Conservation (phyloP, 92 coral and sea anemone species). For the Porites cylindrica region DNA sequence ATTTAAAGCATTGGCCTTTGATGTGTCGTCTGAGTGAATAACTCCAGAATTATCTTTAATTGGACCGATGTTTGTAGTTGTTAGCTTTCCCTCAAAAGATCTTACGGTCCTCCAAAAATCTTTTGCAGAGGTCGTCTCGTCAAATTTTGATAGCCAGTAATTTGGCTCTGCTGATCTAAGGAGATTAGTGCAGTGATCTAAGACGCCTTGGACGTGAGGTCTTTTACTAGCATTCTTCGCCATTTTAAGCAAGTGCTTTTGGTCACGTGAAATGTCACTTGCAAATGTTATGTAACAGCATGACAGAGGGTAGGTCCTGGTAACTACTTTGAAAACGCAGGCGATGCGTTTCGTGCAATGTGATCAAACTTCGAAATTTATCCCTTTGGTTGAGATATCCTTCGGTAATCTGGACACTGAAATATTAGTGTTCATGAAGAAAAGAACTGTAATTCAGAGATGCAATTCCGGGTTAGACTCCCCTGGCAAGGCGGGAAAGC, state of each 20-base stretch:
- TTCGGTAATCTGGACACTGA: neutral
- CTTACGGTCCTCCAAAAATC: no score
- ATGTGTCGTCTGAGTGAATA: constrained; percentile 13
- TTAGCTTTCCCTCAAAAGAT: neutral
- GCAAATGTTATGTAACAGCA: constrained; percentile 9
- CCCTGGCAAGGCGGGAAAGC: constrained; percentile 20
- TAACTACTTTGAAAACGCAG: neutral
- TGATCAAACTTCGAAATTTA: constrained; percentile 17
- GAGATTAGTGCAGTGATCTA: constrained; percentile 13
- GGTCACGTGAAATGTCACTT: constrained; percentile 2
- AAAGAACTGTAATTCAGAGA: neutral
- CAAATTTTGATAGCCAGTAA: no score
- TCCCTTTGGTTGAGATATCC: constrained; percentile 19
- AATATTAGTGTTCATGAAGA: no score
- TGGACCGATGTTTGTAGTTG: constrained; percentile 2
- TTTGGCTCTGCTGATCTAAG: neutral
- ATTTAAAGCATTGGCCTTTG: constrained; percentile 18
- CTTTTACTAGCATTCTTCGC: neutral
- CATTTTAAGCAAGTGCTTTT: no score
- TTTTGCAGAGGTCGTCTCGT: no score
- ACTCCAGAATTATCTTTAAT: constrained; percentile 18
- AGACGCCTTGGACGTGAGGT: constrained; percentile 26
- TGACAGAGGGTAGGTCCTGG: constrained; percentile 1
- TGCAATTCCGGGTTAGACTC: neutral
- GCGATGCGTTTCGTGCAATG: neutral